Evolutionary conservation across 2,113 vertebrate genomes (phyloP).

Genomic region (Neotragus moschatus): DNA sequence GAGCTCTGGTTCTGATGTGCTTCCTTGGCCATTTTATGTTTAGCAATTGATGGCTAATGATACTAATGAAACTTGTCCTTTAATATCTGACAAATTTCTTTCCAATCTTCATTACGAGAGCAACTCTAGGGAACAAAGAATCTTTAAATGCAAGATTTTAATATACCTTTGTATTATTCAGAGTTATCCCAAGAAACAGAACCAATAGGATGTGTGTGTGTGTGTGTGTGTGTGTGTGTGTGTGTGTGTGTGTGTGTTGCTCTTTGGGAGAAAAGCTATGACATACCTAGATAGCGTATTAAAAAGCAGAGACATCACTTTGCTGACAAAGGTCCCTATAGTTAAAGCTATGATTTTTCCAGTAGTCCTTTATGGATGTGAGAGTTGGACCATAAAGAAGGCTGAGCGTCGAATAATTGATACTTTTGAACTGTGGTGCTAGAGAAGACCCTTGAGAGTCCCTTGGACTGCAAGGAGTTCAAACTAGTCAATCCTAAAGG

Average conservation of each 20-base stretch:
- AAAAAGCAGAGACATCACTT: not conserved
- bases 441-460: not conserved
- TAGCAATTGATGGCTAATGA: not conserved
- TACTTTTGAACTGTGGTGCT: not conserved
- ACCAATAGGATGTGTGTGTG: not conserved
- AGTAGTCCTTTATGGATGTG: not conserved
- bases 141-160: conserved; percentile 20
- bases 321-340: not conserved
- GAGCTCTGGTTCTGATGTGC: not conserved
- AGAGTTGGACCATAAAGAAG: not conserved
- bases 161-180: not conserved
- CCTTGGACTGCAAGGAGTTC: not conserved
- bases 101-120: not conserved
- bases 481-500: not conserved
- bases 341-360: not conserved
- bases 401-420: not conserved
- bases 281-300: not conserved
- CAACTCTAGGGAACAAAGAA: not conserved
- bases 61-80: not conserved
- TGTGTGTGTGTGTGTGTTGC: not conserved
- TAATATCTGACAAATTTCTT: not conserved
- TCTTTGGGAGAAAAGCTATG: not conserved
- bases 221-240: not conserved
- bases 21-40: not conserved
- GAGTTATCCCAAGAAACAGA: not conserved